These are phyloP conservation scores for Benthosema pterotum DNA, from an alignment of 2,797 vertebrate species.

Conservation along the genomic window DNA sequence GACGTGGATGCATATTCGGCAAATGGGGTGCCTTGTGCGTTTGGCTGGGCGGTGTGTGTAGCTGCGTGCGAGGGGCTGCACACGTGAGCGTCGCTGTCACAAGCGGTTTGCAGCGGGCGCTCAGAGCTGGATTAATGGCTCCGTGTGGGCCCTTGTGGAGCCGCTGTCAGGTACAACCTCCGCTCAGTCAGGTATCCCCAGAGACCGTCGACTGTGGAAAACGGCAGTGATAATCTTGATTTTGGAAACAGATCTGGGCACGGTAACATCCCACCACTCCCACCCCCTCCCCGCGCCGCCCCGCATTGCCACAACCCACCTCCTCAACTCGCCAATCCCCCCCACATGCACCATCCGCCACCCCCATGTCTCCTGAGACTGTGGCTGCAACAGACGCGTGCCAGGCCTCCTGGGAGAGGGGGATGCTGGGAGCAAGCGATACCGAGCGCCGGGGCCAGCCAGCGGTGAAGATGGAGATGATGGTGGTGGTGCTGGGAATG, in stretches of 20 bases:
- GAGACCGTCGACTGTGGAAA: constrained; percentile 44
- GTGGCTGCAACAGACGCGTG: neutral
- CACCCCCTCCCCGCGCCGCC: no score
- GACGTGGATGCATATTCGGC: neutral
- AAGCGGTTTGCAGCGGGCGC: constrained; percentile 36
- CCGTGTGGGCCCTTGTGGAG: constrained; percentile 36
- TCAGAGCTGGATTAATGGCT: constrained; percentile 59
- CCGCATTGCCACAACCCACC: constrained; percentile 2
- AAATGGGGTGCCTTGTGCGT: no score
- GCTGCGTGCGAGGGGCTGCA: neutral
- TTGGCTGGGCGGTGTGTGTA: no score
- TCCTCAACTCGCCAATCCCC: constrained; percentile 3
- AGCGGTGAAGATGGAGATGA: no score
- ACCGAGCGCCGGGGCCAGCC: no score
- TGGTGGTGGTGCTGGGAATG: neutral
- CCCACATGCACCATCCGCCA: constrained; percentile 1
- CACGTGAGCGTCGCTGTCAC: constrained; percentile 39
- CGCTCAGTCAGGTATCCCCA: constrained; percentile 41
- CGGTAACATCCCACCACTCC: constrained; percentile 5
- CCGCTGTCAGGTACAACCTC: constrained; percentile 34
- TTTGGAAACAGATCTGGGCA: constrained; percentile 41
- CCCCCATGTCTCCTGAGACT: constrained; percentile 18
- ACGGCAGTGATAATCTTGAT: constrained; percentile 50
- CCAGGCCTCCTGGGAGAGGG: no score
- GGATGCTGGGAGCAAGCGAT: no score